Percentiles rank a stretch among this genome's conserved stretches.
Conservation (phyloP, 2,888 invertebrate genomes). For the Mythimna ferrago region DNA sequence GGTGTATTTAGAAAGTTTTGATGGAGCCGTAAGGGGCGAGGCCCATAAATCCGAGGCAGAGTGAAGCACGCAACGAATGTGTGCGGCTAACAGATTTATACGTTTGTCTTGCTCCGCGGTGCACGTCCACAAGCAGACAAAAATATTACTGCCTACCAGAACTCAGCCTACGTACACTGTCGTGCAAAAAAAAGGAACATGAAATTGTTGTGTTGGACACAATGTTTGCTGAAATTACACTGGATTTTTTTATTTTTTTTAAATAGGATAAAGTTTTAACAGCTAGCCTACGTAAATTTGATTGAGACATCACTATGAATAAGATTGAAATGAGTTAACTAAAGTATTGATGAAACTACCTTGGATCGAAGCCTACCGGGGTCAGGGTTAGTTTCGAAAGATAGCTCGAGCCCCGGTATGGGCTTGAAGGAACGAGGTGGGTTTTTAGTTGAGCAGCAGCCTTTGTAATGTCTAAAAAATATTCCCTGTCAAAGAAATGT, state of each 20-base stretch:
- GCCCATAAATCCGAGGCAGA: constrained; percentile 79
- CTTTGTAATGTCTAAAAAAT: background rate
- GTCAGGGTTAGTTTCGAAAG: too few species aligned
- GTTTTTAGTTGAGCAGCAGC: background rate
- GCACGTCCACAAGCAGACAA: constrained; percentile 75
- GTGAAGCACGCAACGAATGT: constrained; percentile 81
- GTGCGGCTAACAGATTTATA: constrained; percentile 81
- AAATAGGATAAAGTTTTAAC: background rate
- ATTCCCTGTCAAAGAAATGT: too few species aligned
- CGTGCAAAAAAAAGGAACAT: constrained; percentile 17
- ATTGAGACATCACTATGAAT: background rate
- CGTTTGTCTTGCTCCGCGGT: constrained; percentile 76
- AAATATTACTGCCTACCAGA: constrained; percentile 70
- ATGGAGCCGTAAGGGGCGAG: constrained; percentile 75
- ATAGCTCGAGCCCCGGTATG: too few species aligned
- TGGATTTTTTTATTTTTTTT: background rate
- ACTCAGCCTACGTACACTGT: constrained; percentile 24
- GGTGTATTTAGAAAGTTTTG: constrained; percentile 72
- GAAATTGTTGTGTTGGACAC: constrained; percentile 19
- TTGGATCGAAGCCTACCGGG: too few species aligned
- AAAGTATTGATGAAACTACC: background rate
- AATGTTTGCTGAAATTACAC: constrained; percentile 19
- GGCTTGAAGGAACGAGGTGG: too few species aligned
- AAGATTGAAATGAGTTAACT: background rate
- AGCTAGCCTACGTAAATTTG: background rate